Conservation (phyloP, 1,140 invertebrate genomes). For the Drosophila setifemur region DNA sequence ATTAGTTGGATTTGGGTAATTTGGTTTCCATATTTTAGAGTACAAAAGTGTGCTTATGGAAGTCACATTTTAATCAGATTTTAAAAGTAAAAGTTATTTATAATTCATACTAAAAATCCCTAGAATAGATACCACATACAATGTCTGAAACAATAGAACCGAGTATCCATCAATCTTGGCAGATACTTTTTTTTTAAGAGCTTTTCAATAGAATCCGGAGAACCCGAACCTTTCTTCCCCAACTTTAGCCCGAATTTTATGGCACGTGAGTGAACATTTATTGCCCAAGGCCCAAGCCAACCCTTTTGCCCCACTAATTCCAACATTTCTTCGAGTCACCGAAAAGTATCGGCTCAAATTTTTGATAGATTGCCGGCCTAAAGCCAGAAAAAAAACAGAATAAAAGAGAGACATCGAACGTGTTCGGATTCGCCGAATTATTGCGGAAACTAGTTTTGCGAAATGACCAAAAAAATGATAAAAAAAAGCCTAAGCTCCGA, state of each 20-base stretch:
- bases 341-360: slow-evolving; percentile 34
- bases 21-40: no score
- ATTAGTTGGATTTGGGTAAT: no score
- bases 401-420: slow-evolving; percentile 1
- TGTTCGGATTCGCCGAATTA: slow-evolving; percentile 51
- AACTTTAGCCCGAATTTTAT: slow-evolving; percentile 19
- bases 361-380: slow-evolving; percentile 63
- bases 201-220: slow-evolving; percentile 30
- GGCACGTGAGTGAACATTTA: slow-evolving; percentile 51
- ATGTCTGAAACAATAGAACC: not conserved
- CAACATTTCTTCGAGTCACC: slow-evolving; percentile 24
- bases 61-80: no score
- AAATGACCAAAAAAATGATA: slow-evolving; percentile 10
- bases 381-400: not conserved
- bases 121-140: not conserved
- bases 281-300: slow-evolving; percentile 9
- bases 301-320: slow-evolving; percentile 45
- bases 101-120: no score
- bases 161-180: slow-evolving; percentile 18
- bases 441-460: slow-evolving; percentile 61
- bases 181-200: not conserved
- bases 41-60: no score
- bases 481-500: slow-evolving; percentile 36
- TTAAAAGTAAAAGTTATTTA: no score
- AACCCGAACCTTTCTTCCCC: not conserved